Evolutionary conservation across 2,888 invertebrate species (phyloP).

Genomic region (Ischnura elegans): DNA sequence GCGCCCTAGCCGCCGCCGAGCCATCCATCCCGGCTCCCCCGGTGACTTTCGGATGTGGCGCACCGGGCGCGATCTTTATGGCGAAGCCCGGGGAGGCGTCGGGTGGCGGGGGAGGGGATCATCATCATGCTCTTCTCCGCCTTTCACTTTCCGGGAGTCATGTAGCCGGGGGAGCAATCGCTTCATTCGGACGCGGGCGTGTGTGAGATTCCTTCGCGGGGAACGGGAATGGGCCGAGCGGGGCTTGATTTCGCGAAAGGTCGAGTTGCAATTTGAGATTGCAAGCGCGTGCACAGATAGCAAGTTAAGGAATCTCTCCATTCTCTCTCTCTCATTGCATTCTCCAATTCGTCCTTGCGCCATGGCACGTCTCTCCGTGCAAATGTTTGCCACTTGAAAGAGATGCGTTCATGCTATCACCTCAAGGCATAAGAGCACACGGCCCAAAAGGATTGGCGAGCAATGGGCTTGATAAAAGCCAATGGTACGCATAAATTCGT

Average conservation of each 20-base stretch:
- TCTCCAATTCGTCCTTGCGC: conserved; percentile 12
- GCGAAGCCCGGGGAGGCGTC: neutral
- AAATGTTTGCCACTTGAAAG: neutral
- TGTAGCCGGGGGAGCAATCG: neutral
- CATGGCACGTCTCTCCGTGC: neutral
- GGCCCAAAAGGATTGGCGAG: too few species aligned
- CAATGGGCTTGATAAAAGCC: too few species aligned
- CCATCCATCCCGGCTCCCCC: conserved; percentile 29
- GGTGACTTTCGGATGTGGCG: conserved; percentile 59
- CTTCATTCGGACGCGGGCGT: neutral
- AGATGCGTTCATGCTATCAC: too few species aligned
- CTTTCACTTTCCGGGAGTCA: conserved; percentile 55
- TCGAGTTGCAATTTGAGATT: conserved; percentile 22
- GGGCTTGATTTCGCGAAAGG: conserved; percentile 17
- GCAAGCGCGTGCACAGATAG: neutral
- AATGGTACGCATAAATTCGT: too few species aligned
- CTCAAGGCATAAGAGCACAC: too few species aligned
- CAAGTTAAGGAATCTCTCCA: neutral
- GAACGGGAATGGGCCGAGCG: conserved; percentile 4
- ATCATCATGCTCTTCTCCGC: neutral
- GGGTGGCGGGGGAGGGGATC: neutral
- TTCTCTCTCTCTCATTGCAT: neutral
- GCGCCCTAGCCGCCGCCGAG: conserved; percentile 15
- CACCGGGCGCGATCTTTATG: conserved; percentile 34
- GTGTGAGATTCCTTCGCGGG: conserved; percentile 22